Percentiles rank a stretch among this genome's conserved stretches.
Evolutionary conservation across 2,797 vertebrate genomes (phyloP).

Genomic region (Phoeniculus purpureus): DNA sequence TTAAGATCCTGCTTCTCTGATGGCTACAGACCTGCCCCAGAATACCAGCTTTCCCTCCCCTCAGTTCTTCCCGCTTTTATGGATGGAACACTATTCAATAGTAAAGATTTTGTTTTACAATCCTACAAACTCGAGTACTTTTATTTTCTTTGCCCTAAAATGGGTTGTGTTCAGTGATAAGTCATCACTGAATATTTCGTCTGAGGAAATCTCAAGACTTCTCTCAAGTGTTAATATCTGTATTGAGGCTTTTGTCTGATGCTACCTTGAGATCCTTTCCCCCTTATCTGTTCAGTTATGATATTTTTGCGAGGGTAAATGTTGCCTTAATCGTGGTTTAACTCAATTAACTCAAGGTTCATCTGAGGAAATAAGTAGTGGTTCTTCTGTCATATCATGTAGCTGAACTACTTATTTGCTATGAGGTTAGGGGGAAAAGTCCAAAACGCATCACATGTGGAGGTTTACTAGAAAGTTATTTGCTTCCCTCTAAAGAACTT

Average conservation of each 20-base stretch:
- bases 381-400: background rate
- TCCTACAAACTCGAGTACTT: background rate
- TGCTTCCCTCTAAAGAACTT: slow-evolving; percentile 58
- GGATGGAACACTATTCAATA: background rate
- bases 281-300: background rate
- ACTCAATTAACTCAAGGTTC: background rate
- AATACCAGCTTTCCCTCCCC: background rate
- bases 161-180: background rate
- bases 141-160: background rate
- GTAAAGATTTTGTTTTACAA: background rate
- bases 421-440: background rate
- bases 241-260: background rate
- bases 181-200: background rate
- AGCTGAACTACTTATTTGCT: slow-evolving; percentile 43
- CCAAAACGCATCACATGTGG: slow-evolving; percentile 11
- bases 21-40: background rate
- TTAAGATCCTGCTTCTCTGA: background rate
- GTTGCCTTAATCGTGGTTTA: background rate
- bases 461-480: slow-evolving; percentile 33
- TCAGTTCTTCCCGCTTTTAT: background rate
- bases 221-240: background rate
- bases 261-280: background rate
- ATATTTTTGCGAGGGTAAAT: slow-evolving; percentile 36
- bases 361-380: background rate
- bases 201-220: background rate